These are phyloP conservation scores for Reticulitermes lucifugus DNA, from an alignment of 2,888 invertebrate genomes.

Conservation along the genomic window DNA sequence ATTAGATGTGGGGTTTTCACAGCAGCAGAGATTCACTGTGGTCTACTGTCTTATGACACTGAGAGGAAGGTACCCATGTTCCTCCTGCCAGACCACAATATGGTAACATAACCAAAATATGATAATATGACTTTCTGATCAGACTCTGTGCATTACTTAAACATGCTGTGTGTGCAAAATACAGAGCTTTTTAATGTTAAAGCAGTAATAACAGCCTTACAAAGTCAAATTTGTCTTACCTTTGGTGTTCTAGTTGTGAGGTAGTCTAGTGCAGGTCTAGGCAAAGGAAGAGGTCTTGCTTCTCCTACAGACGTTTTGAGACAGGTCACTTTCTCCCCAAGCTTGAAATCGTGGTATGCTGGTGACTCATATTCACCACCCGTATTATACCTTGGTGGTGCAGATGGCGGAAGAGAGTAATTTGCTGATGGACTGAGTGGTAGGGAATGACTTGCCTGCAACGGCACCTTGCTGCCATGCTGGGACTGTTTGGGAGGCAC, in stretches of 20 bases:
- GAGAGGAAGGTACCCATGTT: too few relatives aligned
- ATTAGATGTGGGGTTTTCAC: too few relatives aligned
- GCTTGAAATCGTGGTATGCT: conserved; percentile 63
- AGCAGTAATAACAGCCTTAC: background rate
- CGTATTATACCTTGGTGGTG: conserved; percentile 14
- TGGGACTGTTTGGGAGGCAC: conserved; percentile 49
- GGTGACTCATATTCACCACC: conserved; percentile 55
- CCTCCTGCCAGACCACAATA: too few relatives aligned
- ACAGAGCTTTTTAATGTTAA: too few relatives aligned
- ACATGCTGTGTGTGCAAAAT: too few relatives aligned
- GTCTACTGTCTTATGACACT: too few relatives aligned
- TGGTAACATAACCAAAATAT: too few relatives aligned
- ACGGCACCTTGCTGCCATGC: conserved; percentile 47
- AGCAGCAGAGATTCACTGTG: too few relatives aligned
- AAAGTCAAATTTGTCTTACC: conserved; percentile 47
- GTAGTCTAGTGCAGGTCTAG: conserved; percentile 66
- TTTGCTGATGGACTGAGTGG: conserved; percentile 62
- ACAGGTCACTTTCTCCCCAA: conserved; percentile 65
- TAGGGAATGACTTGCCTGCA: conserved; percentile 64
- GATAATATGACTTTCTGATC: too few relatives aligned
- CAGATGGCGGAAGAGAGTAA: conserved; percentile 60
- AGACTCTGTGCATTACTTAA: background rate
- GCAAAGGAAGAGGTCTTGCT: conserved; percentile 60
- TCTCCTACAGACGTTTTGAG: conserved; percentile 62
- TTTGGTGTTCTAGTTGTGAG: conserved; percentile 61